phyloP scores from a whole-genome alignment of 2,888 invertebrate genomes.

The Clitarchus hookeri region DNA sequence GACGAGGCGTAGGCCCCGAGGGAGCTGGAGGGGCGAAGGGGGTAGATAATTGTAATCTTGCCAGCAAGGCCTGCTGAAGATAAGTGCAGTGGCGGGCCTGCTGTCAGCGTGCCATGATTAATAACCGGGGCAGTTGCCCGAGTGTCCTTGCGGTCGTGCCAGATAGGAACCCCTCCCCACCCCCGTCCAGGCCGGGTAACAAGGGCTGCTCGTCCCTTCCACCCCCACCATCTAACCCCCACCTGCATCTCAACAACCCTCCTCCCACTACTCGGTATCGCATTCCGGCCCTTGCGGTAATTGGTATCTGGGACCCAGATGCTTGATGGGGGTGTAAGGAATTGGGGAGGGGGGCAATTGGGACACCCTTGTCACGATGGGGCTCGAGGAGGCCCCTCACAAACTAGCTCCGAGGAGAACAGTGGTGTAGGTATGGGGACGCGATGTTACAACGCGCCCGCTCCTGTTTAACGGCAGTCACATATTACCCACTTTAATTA shows the following conservation, averaged over 20 bases:
- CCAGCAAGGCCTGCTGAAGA: neutral
- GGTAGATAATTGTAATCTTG: neutral
- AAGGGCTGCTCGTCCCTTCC: neutral
- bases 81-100: neutral
- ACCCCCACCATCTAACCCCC: neutral
- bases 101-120: slow-evolving; percentile 14
- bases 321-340: neutral
- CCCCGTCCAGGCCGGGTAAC: neutral
- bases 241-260: neutral
- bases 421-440: too few species aligned
- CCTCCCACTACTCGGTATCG: neutral
- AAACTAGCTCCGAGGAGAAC: too few species aligned
- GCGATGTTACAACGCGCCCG: too few species aligned
- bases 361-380: neutral
- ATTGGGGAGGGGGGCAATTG: neutral
- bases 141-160: neutral
- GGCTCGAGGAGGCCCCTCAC: neutral
- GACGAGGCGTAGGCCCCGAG: neutral
- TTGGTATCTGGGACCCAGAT: slow-evolving; percentile 16
- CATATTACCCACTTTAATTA: too few species aligned
- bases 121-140: neutral
- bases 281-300: slow-evolving; percentile 22
- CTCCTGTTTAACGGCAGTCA: too few species aligned
- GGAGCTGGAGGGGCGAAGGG: neutral
- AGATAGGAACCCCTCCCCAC: neutral